phyloP scores from a whole-genome alignment of 2,113 vertebrate species.

The Solenodon paradoxus region DNA sequence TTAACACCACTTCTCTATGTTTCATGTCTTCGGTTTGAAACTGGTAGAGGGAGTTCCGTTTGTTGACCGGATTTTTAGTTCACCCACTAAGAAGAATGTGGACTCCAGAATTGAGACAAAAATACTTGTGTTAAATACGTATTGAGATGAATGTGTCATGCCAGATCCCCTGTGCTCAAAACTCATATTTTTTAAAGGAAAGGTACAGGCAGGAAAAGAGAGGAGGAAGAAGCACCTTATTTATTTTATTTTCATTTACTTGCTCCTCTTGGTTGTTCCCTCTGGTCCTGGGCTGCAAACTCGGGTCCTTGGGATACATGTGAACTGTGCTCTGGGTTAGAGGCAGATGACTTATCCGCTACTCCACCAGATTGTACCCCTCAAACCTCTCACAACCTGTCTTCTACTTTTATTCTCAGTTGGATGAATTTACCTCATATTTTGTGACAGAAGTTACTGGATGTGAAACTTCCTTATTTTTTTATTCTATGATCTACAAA shows the following conservation, averaged over 20 bases:
- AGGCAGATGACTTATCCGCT: too few relatives aligned
- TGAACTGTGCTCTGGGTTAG: too few relatives aligned
- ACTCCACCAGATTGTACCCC: too few relatives aligned
- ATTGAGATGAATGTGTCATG: neutral
- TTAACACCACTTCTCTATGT: neutral
- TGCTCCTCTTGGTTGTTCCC: too few relatives aligned
- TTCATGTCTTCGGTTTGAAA: neutral
- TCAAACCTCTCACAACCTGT: neutral
- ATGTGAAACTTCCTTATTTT: neutral
- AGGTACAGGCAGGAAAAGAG: too few relatives aligned
- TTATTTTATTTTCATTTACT: too few relatives aligned
- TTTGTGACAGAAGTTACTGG: neutral
- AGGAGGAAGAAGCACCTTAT: too few relatives aligned
- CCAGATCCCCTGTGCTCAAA: neutral
- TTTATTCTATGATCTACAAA: too few relatives aligned
- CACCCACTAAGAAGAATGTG: neutral
- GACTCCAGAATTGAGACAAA: neutral
- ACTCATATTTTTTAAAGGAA: too few relatives aligned
- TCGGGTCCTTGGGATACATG: too few relatives aligned
- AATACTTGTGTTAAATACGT: neutral
- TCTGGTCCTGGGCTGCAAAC: too few relatives aligned
- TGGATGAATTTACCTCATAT: neutral
- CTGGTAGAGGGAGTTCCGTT: neutral
- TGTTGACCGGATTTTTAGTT: neutral
- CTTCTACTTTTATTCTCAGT: neutral